Conservation (phyloP, 2,888 invertebrate genomes). For the Onthophagus sagittarius region DNA sequence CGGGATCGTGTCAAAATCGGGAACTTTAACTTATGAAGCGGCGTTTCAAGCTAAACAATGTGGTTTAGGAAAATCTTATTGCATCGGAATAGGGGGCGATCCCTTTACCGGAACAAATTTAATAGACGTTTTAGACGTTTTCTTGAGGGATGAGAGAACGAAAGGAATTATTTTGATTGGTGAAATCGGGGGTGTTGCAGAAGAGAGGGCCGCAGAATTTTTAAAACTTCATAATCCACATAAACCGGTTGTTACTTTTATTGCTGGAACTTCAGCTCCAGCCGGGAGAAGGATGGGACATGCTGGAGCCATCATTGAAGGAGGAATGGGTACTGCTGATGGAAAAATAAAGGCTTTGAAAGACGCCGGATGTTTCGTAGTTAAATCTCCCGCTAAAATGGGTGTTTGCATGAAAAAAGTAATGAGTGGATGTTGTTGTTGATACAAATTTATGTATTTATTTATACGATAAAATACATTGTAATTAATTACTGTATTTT, state of each 20-base stretch:
- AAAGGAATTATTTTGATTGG: conserved; percentile 97
- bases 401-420: conserved; percentile 71
- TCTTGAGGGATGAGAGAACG: conserved; percentile 84
- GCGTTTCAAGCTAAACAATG: conserved; percentile 67
- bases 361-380: conserved; percentile 84
- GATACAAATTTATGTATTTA: too few species aligned
- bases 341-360: conserved; percentile 91
- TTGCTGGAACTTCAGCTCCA: conserved; percentile 95
- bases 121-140: conserved; percentile 93
- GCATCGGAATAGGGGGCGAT: conserved; percentile 93
- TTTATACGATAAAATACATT: neutral
- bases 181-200: conserved; percentile 91
- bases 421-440: conserved; percentile 15
- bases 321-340: conserved; percentile 93
- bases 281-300: conserved; percentile 98
- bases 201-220: conserved; percentile 92
- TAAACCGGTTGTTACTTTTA: conserved; percentile 97
- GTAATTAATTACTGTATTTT: neutral
- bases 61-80: conserved; percentile 89
- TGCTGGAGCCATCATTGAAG: conserved; percentile 97
- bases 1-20: conserved; percentile 71
- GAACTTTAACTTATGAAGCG: conserved; percentile 74
- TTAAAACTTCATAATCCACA: conserved; percentile 67
- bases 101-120: conserved; percentile 99
- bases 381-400: conserved; percentile 89